These are phyloP conservation scores for Corythornis vintsioides DNA, from an alignment of 2,113 vertebrate genomes.

Conservation along the genomic window DNA sequence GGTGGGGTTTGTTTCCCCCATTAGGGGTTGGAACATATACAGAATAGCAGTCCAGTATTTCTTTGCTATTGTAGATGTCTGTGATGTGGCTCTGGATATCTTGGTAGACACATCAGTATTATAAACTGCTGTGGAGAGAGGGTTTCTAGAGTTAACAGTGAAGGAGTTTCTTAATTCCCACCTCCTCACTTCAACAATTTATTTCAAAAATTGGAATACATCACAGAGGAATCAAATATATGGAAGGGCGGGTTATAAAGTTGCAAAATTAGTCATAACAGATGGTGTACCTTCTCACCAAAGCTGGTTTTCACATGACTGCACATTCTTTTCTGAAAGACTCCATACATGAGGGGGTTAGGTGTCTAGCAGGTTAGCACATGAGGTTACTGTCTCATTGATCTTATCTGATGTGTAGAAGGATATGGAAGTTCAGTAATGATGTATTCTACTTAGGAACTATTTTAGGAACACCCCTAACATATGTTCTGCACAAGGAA, in stretches of 20 bases:
- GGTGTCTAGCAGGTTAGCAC: not conserved
- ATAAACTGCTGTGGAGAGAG: not conserved
- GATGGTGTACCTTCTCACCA: not conserved
- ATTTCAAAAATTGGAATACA: not conserved
- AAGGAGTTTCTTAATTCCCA: not conserved
- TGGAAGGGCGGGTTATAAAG: not conserved
- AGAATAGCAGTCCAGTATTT: not conserved
- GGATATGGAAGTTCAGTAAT: not conserved
- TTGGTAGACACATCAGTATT: not conserved
- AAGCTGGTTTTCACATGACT: not conserved
- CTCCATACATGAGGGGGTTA: rapidly evolving
- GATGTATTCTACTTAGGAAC: not conserved
- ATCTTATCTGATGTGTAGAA: not conserved
- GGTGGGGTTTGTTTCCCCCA: not conserved
- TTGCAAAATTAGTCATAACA: not conserved
- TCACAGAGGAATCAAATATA: not conserved
- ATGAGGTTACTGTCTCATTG: not conserved
- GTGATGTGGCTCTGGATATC: not conserved
- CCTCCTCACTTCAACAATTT: not conserved
- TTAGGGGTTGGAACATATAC: not conserved
- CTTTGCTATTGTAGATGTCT: not conserved
- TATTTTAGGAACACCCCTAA: not conserved
- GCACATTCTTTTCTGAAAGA: not conserved
- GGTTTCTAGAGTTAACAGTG: not conserved
- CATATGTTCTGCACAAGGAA: not conserved